Percentiles rank a stretch among this genome's conserved stretches.
Evolutionary conservation across 2,888 invertebrate species (phyloP).

Genomic region (Nineta flava): DNA sequence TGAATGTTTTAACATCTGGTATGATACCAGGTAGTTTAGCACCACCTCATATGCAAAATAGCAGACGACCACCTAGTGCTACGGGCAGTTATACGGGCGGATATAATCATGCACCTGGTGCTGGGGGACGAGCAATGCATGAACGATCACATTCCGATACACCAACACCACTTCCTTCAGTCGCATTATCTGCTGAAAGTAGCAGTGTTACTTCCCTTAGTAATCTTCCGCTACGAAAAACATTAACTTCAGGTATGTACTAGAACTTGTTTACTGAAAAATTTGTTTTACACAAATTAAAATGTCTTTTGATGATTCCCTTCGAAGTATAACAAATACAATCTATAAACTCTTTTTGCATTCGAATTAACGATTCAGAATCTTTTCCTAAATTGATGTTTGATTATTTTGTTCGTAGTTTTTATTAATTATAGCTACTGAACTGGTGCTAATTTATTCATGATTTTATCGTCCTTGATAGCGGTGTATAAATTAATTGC

Average conservation of each 20-base stretch:
- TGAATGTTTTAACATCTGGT: constrained; percentile 42
- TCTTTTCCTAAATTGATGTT: too few relatives aligned
- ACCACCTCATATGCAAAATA: constrained; percentile 36
- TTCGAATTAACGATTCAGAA: too few relatives aligned
- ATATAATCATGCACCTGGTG: constrained; percentile 25
- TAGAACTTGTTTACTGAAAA: constrained; percentile 4
- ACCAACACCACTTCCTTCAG: constrained; percentile 65
- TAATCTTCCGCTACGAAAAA: constrained; percentile 77
- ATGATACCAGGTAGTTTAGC: constrained; percentile 28
- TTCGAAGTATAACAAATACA: too few relatives aligned
- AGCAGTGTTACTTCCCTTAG: constrained; percentile 88
- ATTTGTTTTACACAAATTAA: constrained; percentile 4
- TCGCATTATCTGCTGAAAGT: constrained; percentile 85
- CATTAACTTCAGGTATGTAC: constrained; percentile 48
- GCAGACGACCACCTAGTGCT: constrained; percentile 36
- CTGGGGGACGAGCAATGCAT: constrained; percentile 49
- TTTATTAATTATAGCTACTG: too few relatives aligned
- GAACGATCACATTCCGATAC: constrained; percentile 84
- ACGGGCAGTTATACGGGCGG: constrained; percentile 23
- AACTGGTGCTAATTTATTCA: too few relatives aligned
- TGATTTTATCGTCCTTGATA: too few relatives aligned
- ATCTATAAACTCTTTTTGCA: too few relatives aligned
- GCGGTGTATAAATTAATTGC: too few relatives aligned
- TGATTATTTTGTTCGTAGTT: too few relatives aligned
- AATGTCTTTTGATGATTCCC: constrained; percentile 3